phyloP scores from a whole-genome alignment of 1,140 invertebrate genomes.

The Bombus consobrinus region DNA sequence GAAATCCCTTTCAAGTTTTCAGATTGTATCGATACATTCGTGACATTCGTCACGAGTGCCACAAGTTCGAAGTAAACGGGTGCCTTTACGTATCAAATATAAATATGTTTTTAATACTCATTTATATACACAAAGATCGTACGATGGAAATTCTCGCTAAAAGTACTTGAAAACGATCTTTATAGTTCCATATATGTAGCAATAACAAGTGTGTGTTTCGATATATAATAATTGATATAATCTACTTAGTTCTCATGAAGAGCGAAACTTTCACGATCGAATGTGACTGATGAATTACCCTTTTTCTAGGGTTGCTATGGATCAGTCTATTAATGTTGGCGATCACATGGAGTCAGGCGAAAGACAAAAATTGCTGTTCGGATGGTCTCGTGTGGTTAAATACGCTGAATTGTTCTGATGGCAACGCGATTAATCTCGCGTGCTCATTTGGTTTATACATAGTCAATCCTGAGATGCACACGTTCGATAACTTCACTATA shows the following conservation, averaged over 20 bases:
- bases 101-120: background rate
- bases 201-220: too few species aligned
- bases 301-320: constrained; percentile 46
- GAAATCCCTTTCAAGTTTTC: background rate
- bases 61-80: background rate
- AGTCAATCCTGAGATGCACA: constrained; percentile 27
- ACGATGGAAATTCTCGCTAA: background rate
- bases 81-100: background rate
- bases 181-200: too few species aligned
- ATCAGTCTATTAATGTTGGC: constrained; percentile 25
- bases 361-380: constrained; percentile 60
- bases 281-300: background rate
- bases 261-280: background rate
- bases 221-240: background rate
- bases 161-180: too few species aligned
- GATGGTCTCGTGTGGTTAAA: constrained; percentile 15
- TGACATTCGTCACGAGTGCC: background rate
- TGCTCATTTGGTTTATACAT: constrained; percentile 57
- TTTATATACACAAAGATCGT: background rate
- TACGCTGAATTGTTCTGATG: constrained; percentile 66
- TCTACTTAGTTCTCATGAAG: background rate
- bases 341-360: constrained; percentile 17
- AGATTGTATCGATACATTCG: background rate
- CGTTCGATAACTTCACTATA: constrained; percentile 57
- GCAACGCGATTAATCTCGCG: constrained; percentile 46